Evolutionary conservation across 2,888 invertebrate species (phyloP).

Genomic region (Pollenia amentaria): DNA sequence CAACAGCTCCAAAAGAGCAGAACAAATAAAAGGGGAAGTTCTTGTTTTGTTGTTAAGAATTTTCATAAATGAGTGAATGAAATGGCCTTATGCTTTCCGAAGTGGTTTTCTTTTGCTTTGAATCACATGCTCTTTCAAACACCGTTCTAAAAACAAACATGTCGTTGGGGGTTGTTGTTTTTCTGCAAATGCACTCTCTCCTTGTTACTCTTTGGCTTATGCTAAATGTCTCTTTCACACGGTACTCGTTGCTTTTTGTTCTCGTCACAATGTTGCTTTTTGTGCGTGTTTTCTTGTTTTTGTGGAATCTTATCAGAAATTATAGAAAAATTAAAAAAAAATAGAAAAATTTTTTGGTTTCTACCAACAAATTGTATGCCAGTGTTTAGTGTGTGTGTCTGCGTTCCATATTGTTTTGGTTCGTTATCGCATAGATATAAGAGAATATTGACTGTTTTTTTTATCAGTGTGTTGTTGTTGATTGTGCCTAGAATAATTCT

Average conservation of each 20-base stretch:
- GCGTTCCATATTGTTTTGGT: slow-evolving; percentile 45
- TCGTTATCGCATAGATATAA: slow-evolving; percentile 59
- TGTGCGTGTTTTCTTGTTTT: background rate
- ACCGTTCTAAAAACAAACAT: slow-evolving; percentile 25
- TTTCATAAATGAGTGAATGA: background rate
- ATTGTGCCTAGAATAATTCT: slow-evolving; percentile 23
- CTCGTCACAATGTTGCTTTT: background rate
- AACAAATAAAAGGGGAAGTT: slow-evolving; percentile 52
- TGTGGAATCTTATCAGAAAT: slow-evolving; percentile 53
- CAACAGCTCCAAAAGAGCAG: slow-evolving; percentile 20
- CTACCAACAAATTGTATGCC: slow-evolving; percentile 13
- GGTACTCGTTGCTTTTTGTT: slow-evolving; percentile 59
- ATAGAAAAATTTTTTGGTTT: background rate
- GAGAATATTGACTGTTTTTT: slow-evolving; percentile 50
- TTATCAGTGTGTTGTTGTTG: slow-evolving; percentile 21
- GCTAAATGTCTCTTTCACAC: slow-evolving; percentile 7
- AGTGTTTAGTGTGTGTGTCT: background rate
- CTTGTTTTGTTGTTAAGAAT: background rate
- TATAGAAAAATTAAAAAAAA: slow-evolving; percentile 26
- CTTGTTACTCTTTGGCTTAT: background rate
- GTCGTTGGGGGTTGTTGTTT: slow-evolving; percentile 36
- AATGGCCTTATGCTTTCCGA: background rate
- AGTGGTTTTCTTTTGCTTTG: background rate
- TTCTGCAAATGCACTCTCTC: background rate
- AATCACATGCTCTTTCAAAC: background rate